These are phyloP conservation scores for Boloria euphrosyne DNA, from an alignment of 2,888 invertebrate species.

Conservation along the genomic window DNA sequence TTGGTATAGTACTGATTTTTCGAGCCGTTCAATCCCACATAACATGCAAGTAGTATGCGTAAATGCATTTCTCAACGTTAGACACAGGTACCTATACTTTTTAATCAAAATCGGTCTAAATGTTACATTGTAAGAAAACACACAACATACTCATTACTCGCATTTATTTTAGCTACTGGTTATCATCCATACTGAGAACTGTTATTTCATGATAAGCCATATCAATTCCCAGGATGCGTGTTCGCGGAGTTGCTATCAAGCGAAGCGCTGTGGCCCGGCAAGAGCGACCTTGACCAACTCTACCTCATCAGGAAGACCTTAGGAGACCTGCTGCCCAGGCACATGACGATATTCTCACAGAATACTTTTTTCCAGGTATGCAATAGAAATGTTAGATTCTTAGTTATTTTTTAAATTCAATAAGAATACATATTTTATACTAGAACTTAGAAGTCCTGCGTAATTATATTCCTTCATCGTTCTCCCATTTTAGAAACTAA, in stretches of 20 bases:
- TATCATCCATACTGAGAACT: too few relatives aligned
- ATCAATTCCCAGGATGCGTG: conserved; percentile 86
- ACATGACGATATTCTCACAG: conserved; percentile 97
- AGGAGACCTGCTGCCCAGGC: conserved; percentile 95
- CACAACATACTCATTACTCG: too few relatives aligned
- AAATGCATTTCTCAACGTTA: too few relatives aligned
- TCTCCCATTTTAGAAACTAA: neutral
- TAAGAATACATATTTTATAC: neutral
- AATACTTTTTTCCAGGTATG: conserved; percentile 92
- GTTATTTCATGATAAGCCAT: neutral
- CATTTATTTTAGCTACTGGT: too few relatives aligned
- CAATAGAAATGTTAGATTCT: neutral
- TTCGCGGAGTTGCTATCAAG: conserved; percentile 93
- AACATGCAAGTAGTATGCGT: too few relatives aligned
- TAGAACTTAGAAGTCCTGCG: too few relatives aligned
- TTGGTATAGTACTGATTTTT: too few relatives aligned
- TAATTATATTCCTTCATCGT: too few relatives aligned
- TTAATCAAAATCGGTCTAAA: too few relatives aligned
- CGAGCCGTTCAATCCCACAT: too few relatives aligned
- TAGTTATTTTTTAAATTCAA: neutral
- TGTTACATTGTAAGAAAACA: too few relatives aligned
- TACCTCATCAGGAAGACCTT: conserved; percentile 97
- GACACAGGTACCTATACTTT: too few relatives aligned
- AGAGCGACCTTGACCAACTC: conserved; percentile 98
- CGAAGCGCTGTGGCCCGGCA: conserved; percentile 98